Base-by-base conservation (phyloP, 2,113 vertebrate species). In the Paradoxurus hermaphroditus region DNA sequence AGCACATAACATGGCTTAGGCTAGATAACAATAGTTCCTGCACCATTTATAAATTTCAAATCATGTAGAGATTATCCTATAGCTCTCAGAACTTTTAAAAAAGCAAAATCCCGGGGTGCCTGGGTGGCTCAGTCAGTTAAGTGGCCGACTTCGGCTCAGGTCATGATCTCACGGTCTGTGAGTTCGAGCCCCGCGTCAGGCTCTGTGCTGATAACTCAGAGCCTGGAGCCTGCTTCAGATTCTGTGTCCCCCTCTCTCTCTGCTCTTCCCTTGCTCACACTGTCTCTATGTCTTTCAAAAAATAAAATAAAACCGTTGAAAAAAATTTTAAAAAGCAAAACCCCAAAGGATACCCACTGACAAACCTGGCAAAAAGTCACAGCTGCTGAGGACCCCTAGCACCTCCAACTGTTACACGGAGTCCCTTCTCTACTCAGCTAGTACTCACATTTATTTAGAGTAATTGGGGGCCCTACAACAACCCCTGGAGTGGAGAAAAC, bases 281-380 rank as follows among this genome's bases (percentile, higher is more conserved):
- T n/a, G n/a, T n/a, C n/a, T n/a, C n/a, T n/a, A n/a, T n/a, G n/a
- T n/a, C n/a, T n/a, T n/a, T n/a, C n/a, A n/a, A n/a, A n/a, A n/a
- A n/a, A n/a, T n/a, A n/a, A n/a, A n/a, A n/a, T n/a, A n/a, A n/a
- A n/a, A n/a, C n/a, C n/a, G n/a, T n/a, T n/a, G n/a, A n/a, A n/a
- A n/a, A n/a, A n/a, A n/a, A n/a, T 94, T 97, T 90, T 70, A 94
- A 83, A 97, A 97, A 78, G 86, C 62, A 84, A 90, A 95, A 84
- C 63, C 70, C n/a, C 67, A 86, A 95, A 90, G 2, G 16, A 11
- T 16, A 93, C 34, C 11, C 10, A 44, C 2, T 90, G 41, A 96
- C 7, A 97, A 77, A 86, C 46, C 67, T 94, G 56, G 34, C 51
- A 91, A 89, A 95, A 95, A 53, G 7, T 34, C 62, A 90, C 14